Evolutionary conservation across 2,888 invertebrate genomes (phyloP).

Genomic region (Portevinia maculata): DNA sequence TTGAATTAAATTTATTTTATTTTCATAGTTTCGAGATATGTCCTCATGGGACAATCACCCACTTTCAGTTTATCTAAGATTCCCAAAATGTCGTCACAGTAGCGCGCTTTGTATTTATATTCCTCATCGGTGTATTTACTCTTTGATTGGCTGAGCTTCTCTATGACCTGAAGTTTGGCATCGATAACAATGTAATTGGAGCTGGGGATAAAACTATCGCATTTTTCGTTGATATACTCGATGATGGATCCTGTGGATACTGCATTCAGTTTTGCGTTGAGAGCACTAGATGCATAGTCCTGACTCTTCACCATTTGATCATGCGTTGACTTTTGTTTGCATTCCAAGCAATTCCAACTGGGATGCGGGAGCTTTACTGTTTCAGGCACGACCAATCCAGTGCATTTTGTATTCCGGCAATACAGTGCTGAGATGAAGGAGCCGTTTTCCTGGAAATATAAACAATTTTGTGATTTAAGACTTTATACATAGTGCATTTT

Average conservation of each 20-base stretch:
- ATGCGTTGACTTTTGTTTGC: constrained; percentile 82
- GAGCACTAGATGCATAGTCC: constrained; percentile 80
- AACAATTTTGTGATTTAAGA: background rate
- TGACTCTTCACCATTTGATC: constrained; percentile 81
- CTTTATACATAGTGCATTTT: too few relatives aligned
- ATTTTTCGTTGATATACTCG: constrained; percentile 80
- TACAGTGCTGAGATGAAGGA: constrained; percentile 81
- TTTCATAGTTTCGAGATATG: constrained; percentile 78
- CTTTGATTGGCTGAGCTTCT: constrained; percentile 76
- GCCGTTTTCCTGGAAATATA: constrained; percentile 79
- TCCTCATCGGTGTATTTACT: constrained; percentile 78
- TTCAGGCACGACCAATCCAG: constrained; percentile 83
- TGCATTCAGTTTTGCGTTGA: constrained; percentile 80
- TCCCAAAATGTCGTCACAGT: constrained; percentile 80
- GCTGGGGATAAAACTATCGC: constrained; percentile 80
- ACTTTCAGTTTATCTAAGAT: constrained; percentile 80
- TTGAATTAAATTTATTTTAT: constrained; percentile 63
- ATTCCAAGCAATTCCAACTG: constrained; percentile 87
- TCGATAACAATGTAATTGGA: constrained; percentile 81
- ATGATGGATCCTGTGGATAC: constrained; percentile 79
- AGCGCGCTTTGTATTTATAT: constrained; percentile 78
- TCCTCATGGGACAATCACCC: constrained; percentile 81
- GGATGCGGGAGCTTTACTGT: constrained; percentile 85
- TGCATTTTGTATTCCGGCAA: constrained; percentile 83
- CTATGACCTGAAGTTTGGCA: constrained; percentile 80